Percentiles rank a stretch among this genome's conserved stretches.
phyloP scores from a whole-genome alignment of 92 coral and sea anemone species.

The Actinernus sp. region DNA sequence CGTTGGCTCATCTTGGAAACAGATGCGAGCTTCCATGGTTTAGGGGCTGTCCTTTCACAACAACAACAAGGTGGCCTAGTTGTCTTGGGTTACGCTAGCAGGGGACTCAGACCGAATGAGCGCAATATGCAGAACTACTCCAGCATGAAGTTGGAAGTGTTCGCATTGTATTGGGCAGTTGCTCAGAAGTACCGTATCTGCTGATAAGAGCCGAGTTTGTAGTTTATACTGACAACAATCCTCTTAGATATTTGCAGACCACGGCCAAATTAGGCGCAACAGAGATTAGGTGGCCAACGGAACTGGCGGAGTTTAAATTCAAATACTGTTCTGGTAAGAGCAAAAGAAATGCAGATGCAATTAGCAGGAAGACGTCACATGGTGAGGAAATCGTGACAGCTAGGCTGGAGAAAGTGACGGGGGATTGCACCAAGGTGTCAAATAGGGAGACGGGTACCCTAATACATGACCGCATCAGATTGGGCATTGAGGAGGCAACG shows the following conservation, averaged over 20 bases:
- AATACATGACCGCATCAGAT: too few relatives aligned
- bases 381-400: too few relatives aligned
- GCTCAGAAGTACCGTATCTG: constrained; percentile 65
- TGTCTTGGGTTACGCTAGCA: constrained; percentile 53
- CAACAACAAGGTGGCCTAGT: constrained; percentile 36
- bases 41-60: constrained; percentile 34
- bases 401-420: too few relatives aligned
- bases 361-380: too few relatives aligned
- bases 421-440: too few relatives aligned
- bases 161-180: constrained; percentile 78
- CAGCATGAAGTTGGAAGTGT: constrained; percentile 61
- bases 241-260: constrained; percentile 63
- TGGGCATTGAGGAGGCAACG: too few relatives aligned
- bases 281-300: constrained; percentile 52
- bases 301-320: constrained; percentile 63
- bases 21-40: constrained; percentile 40
- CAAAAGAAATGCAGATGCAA: constrained; percentile 62
- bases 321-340: constrained; percentile 52
- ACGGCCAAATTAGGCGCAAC: constrained; percentile 66
- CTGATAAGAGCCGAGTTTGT: constrained; percentile 48
- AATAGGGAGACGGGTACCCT: too few relatives aligned
- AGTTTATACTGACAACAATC: constrained; percentile 35
- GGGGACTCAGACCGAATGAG: constrained; percentile 30
- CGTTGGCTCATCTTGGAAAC: constrained; percentile 50
- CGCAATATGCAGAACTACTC: constrained; percentile 52